These are phyloP conservation scores for Drosophila pallidifrons DNA, from an alignment of 1,140 invertebrate genomes.

Conservation along the genomic window DNA sequence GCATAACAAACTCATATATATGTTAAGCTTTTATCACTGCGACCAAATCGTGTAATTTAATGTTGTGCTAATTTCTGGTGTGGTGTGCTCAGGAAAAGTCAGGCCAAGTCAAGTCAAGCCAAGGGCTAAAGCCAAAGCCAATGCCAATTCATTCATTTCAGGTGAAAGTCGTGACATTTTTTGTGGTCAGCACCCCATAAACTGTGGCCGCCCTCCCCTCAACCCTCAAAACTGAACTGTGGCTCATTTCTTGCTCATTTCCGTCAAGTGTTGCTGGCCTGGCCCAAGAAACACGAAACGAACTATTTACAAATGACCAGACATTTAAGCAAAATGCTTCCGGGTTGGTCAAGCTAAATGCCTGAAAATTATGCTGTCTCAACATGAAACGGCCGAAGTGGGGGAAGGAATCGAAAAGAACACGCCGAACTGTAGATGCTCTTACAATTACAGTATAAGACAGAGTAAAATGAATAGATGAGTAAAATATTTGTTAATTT, in stretches of 20 bases:
- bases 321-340: constrained; percentile 83
- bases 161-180: constrained; percentile 78
- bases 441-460: constrained; percentile 19
- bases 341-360: constrained; percentile 69
- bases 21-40: constrained; percentile 58
- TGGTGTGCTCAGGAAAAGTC: constrained; percentile 11
- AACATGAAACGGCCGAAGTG: constrained; percentile 63
- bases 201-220: not conserved
- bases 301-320: constrained; percentile 83
- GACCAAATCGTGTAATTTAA: constrained; percentile 82
- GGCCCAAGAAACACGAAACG: constrained; percentile 68
- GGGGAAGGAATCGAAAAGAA: not conserved
- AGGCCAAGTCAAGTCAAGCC: constrained; percentile 1
- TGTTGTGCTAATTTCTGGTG: constrained; percentile 82
- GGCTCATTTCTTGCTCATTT: constrained; percentile 79
- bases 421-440: constrained; percentile 14
- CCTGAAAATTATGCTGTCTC: constrained; percentile 76
- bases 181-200: constrained; percentile 33
- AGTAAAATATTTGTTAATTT: too few species aligned
- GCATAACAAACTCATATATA: constrained; percentile 41
- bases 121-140: not conserved
- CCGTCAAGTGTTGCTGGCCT: constrained; percentile 70
- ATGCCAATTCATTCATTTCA: constrained; percentile 30
- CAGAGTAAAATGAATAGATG: not conserved
- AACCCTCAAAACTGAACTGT: constrained; percentile 17